Evolutionary conservation across 2,113 vertebrate species (phyloP).

Genomic region (Scomber colias): DNA sequence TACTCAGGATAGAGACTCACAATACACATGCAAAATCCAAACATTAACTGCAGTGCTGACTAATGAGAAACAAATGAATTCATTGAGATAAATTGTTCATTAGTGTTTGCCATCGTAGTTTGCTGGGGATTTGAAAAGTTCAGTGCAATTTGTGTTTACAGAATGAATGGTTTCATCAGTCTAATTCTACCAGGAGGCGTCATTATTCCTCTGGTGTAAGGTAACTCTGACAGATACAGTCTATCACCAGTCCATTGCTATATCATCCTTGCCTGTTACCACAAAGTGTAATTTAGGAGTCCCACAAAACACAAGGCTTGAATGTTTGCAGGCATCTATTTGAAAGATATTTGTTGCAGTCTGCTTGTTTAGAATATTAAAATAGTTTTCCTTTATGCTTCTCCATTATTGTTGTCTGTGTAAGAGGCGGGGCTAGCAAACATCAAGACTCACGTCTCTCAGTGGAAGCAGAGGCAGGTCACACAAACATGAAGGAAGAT

Average conservation of each 20-base stretch:
- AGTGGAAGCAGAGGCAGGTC: constrained; percentile 55
- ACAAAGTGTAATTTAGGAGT: constrained; percentile 13
- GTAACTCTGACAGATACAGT: constrained; percentile 62
- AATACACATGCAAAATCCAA: constrained; percentile 56
- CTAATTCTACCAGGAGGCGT: constrained; percentile 67
- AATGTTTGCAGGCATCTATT: not conserved
- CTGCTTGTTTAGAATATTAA: constrained; percentile 34
- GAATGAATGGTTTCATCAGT: constrained; percentile 79
- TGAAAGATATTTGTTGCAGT: not conserved
- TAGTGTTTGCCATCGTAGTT: constrained; percentile 72
- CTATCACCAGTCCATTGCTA: constrained; percentile 38
- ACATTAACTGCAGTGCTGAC: constrained; percentile 72
- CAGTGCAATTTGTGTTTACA: constrained; percentile 79
- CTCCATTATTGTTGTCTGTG: constrained; percentile 8
- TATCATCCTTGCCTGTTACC: constrained; percentile 27
- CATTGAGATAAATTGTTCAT: constrained; percentile 84
- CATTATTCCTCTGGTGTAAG: constrained; percentile 64
- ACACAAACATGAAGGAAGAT: constrained; percentile 66
- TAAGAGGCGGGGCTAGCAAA: constrained; percentile 32
- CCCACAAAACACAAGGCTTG: not conserved
- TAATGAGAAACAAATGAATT: constrained; percentile 82
- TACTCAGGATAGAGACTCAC: constrained; percentile 56
- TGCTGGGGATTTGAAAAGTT: constrained; percentile 83
- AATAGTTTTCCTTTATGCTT: constrained; percentile 9
- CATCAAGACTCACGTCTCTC: constrained; percentile 51